These are phyloP conservation scores for Cybosia mesomella DNA, from an alignment of 2,888 invertebrate species.

Conservation along the genomic window DNA sequence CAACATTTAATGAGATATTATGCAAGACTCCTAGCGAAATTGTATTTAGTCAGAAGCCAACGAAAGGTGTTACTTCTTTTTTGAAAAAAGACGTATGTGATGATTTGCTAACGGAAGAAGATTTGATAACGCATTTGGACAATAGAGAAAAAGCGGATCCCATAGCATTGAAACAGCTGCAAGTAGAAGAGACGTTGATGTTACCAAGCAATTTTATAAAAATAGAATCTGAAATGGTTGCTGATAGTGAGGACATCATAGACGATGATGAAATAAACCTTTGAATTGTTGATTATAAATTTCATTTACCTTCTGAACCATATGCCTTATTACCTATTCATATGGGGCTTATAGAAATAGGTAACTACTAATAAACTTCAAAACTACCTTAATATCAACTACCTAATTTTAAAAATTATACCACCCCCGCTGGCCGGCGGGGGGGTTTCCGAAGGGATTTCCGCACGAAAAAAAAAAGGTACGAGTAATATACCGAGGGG, in stretches of 20 bases:
- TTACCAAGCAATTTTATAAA: slow-evolving; percentile 62
- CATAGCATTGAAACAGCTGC: slow-evolving; percentile 49
- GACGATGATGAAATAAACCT: slow-evolving; percentile 16
- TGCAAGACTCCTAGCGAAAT: slow-evolving; percentile 65
- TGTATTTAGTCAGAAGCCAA: slow-evolving; percentile 62
- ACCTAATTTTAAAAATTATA: no score
- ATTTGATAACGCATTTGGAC: slow-evolving; percentile 56
- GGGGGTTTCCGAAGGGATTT: no score
- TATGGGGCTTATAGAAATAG: background rate
- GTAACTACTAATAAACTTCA: no score
- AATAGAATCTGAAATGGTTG: slow-evolving; percentile 46
- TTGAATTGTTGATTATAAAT: background rate
- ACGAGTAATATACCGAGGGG: no score
- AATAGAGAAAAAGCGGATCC: slow-evolving; percentile 45
- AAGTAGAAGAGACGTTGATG: slow-evolving; percentile 62
- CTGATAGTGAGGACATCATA: slow-evolving; percentile 34
- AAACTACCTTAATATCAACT: no score
- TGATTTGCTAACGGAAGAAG: slow-evolving; percentile 59
- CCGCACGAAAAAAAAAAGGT: no score
- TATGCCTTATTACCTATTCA: background rate
- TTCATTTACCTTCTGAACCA: background rate
- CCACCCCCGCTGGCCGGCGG: no score
- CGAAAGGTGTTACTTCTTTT: slow-evolving; percentile 56
- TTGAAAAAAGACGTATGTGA: slow-evolving; percentile 54
- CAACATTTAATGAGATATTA: slow-evolving; percentile 57